A percentile compares a stretch with the other conserved stretches of the same genome.
phyloP scores from a whole-genome alignment of 1,140 invertebrate genomes.

The Dufourea novaeangliae region DNA sequence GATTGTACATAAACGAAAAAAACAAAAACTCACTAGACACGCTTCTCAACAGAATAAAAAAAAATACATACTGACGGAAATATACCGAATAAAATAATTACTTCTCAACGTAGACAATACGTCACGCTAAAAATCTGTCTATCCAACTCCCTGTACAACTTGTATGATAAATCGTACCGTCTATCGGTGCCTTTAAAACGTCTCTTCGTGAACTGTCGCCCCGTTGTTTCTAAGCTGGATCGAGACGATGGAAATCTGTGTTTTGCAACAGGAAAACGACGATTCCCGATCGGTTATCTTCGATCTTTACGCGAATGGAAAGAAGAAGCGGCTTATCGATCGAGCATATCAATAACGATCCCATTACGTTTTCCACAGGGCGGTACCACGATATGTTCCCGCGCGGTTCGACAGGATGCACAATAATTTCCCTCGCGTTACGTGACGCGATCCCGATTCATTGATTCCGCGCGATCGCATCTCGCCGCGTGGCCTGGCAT shows the following conservation, averaged over 20 bases:
- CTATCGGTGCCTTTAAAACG: too few species aligned
- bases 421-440: constrained; percentile 48
- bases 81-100: too few species aligned
- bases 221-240: background rate
- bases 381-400: background rate
- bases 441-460: constrained; percentile 46
- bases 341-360: constrained; percentile 31
- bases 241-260: background rate
- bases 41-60: too few species aligned
- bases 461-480: constrained; percentile 39
- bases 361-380: background rate
- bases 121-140: too few species aligned
- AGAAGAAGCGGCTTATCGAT: constrained; percentile 18
- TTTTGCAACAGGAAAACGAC: background rate
- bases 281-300: background rate
- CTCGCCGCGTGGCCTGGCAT: background rate
- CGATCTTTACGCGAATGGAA: background rate
- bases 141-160: too few species aligned
- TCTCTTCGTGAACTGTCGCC: too few species aligned
- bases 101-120: too few species aligned
- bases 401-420: constrained; percentile 23
- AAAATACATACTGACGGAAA: too few species aligned
- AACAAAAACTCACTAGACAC: too few species aligned
- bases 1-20: too few species aligned
- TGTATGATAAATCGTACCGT: too few species aligned